A percentile compares a stretch with the other conserved stretches of the same genome.
Conservation (phyloP, 2,888 invertebrate species). For the Vesta saturnalis region DNA sequence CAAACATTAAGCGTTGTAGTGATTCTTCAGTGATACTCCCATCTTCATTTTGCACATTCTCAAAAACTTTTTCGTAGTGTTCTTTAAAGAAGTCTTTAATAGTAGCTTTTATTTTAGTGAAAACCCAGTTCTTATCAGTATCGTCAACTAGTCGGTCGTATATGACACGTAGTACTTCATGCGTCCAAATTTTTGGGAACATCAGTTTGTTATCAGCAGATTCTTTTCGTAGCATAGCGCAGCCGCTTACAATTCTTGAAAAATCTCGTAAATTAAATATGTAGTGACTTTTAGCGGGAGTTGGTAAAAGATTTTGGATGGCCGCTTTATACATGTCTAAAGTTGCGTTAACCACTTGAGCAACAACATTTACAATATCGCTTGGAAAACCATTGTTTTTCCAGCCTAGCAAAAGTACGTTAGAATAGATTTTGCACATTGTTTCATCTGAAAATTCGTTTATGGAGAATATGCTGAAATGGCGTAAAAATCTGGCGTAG, state of each 20-base stretch:
- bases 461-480: conserved; percentile 87
- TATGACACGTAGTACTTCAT: conserved; percentile 85
- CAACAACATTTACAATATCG: conserved; percentile 73
- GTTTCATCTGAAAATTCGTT: conserved; percentile 89
- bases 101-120: conserved; percentile 71
- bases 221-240: conserved; percentile 84
- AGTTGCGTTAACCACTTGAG: conserved; percentile 82
- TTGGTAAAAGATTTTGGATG: conserved; percentile 75
- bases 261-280: conserved; percentile 87
- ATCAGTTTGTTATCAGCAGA: conserved; percentile 75
- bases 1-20: conserved; percentile 81
- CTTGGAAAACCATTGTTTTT: conserved; percentile 83
- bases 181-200: conserved; percentile 82
- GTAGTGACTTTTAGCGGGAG: conserved; percentile 87
- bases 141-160: conserved; percentile 81
- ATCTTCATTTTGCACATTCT: conserved; percentile 68
- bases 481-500: conserved; percentile 85
- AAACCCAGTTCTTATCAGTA: conserved; percentile 78
- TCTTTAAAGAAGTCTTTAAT: conserved; percentile 81
- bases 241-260: conserved; percentile 84
- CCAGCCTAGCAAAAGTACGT: conserved; percentile 79
- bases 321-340: conserved; percentile 82
- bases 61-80: conserved; percentile 79
- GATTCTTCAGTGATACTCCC: conserved; percentile 69
- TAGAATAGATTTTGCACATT: conserved; percentile 85